Conservation (phyloP, 1,140 invertebrate species). For the Babylonia areolata region DNA sequence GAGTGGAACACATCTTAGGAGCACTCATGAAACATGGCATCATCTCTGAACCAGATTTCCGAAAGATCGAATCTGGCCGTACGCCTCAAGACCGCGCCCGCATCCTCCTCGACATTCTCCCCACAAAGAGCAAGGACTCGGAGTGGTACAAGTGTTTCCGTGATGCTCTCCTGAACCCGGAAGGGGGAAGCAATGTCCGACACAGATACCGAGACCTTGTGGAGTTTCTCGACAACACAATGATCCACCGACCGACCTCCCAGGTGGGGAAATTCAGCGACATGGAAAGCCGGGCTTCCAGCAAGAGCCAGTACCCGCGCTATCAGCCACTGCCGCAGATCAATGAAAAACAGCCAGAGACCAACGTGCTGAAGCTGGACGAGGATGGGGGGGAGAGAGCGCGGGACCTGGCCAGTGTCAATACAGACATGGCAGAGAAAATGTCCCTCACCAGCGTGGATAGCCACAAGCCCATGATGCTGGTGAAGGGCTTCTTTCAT, state of each 20-base stretch:
- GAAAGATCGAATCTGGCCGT: slow-evolving; percentile 60
- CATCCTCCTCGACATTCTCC: slow-evolving; percentile 67
- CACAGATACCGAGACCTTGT: slow-evolving; percentile 67
- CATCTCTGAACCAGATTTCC: slow-evolving; percentile 60
- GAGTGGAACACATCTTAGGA: slow-evolving; percentile 67
- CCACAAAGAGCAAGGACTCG: slow-evolving; percentile 59
- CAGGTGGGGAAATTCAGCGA: slow-evolving; percentile 55
- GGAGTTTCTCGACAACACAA: slow-evolving; percentile 73
- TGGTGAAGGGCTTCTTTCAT: slow-evolving; percentile 69
- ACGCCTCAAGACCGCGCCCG: slow-evolving; percentile 67
- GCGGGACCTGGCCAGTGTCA: background rate
- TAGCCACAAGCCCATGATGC: slow-evolving; percentile 60
- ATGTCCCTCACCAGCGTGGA: slow-evolving; percentile 41
- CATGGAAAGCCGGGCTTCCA: slow-evolving; percentile 1
- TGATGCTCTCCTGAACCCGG: slow-evolving; percentile 62
- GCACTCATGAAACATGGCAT: slow-evolving; percentile 59
- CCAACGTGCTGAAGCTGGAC: slow-evolving; percentile 55
- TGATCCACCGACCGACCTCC: slow-evolving; percentile 63
- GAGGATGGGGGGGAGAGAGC: background rate
- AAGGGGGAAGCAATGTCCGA: slow-evolving; percentile 60
- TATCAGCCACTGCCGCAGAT: slow-evolving; percentile 67
- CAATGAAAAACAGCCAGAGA: slow-evolving; percentile 36
- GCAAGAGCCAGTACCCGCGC: background rate
- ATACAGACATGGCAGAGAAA: slow-evolving; percentile 52
- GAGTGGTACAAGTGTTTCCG: slow-evolving; percentile 71